Percentiles rank a stretch among this genome's conserved stretches.
phyloP scores from a whole-genome alignment of 2,797 vertebrate genomes.

The Vipera ursinii region DNA sequence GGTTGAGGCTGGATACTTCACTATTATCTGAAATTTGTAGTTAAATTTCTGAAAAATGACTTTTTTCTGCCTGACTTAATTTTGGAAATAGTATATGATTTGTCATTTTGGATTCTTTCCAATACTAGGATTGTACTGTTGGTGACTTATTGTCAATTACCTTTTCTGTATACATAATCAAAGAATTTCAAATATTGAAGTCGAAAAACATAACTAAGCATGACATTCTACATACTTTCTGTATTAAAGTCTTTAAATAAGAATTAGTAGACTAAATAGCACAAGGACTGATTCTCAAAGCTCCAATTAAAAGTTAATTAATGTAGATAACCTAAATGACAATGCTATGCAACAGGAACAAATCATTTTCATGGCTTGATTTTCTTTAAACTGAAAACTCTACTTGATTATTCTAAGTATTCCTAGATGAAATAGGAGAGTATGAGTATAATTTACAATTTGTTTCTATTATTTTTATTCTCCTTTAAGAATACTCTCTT shows the following conservation, averaged over 20 bases:
- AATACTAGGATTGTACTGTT: not conserved
- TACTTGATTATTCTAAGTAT: not conserved
- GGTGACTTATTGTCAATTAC: not conserved
- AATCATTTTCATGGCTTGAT: not conserved
- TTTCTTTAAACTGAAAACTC: not conserved
- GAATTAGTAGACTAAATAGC: not conserved
- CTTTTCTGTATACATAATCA: not conserved
- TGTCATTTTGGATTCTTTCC: not conserved
- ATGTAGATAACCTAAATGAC: not conserved
- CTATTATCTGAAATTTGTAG: not conserved
- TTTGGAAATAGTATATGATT: not conserved
- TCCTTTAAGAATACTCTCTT: not conserved
- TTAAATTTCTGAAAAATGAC: not conserved
- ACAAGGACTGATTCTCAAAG: not conserved
- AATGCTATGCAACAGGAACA: not conserved
- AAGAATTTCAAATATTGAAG: not conserved
- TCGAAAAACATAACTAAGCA: not conserved
- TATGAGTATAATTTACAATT: not conserved
- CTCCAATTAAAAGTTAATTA: not conserved
- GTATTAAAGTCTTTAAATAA: not conserved
- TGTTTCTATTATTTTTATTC: not conserved
- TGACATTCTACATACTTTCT: not conserved
- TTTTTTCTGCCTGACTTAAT: not conserved
- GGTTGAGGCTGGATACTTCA: not conserved
- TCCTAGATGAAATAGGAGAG: not conserved